Evolutionary conservation across 2,113 vertebrate species (phyloP).

Genomic region (Onychorhynchus coronatus): DNA sequence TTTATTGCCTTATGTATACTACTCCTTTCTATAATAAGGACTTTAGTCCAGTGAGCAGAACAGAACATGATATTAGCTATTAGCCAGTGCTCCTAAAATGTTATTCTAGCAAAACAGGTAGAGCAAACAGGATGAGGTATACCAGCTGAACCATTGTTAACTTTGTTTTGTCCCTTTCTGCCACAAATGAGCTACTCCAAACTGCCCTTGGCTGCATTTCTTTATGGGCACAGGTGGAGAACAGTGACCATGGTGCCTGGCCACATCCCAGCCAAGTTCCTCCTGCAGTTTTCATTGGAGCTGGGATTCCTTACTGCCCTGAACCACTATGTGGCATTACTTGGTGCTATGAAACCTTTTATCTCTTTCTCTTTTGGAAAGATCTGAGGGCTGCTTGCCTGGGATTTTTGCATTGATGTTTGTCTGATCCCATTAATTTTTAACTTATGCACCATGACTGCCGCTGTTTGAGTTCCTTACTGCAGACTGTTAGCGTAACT

Average conservation of each 20-base stretch:
- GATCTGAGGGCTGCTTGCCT: neutral
- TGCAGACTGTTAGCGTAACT: neutral
- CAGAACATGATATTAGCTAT: no score
- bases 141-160: no score
- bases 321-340: neutral
- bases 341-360: conserved; percentile 28
- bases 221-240: neutral
- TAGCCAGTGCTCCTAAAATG: no score
- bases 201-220: neutral
- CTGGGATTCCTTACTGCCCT: neutral
- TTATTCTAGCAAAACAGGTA: no score
- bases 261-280: neutral
- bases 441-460: neutral
- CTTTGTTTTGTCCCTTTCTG: no score
- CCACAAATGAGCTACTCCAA: neutral
- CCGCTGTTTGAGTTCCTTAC: neutral
- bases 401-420: neutral
- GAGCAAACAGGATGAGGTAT: no score
- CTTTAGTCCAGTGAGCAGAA: no score
- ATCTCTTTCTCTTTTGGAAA: neutral
- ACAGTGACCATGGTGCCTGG: neutral
- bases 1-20: no score
- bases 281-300: neutral
- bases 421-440: neutral
- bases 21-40: no score